phyloP scores from a whole-genome alignment of 1,140 invertebrate species.

The Laupala kohalensis region DNA sequence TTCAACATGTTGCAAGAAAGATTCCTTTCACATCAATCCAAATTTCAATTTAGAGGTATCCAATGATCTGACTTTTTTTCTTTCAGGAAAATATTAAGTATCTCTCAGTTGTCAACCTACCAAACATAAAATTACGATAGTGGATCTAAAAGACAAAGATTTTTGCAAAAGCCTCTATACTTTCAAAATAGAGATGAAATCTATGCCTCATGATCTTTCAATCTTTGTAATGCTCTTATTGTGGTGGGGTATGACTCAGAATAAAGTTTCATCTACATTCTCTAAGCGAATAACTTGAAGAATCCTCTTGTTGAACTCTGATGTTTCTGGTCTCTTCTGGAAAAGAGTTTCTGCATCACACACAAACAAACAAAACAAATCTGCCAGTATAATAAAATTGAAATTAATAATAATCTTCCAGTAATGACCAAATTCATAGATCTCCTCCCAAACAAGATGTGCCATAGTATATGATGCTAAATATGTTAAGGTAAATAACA shows the following conservation, averaged over 20 bases:
- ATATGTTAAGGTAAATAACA: too few species aligned
- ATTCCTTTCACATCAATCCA: neutral
- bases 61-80: neutral
- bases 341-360: conserved; percentile 15
- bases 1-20: too few species aligned
- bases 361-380: conserved; percentile 9
- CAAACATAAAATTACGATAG: neutral
- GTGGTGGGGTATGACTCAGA: neutral
- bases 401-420: neutral
- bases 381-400: neutral
- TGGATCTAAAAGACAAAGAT: neutral
- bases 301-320: conserved; percentile 7
- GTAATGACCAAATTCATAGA: neutral
- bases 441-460: neutral
- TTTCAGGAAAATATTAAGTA: neutral
- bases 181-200: neutral
- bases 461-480: too few species aligned
- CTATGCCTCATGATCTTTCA: neutral
- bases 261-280: neutral
- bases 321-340: conserved; percentile 11
- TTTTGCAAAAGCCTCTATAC: neutral
- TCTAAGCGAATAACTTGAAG: neutral
- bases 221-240: neutral
- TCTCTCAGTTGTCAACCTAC: neutral
- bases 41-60: neutral